Base-by-base conservation (phyloP, 2,888 invertebrate species). In the Mesoligia furuncula region DNA sequence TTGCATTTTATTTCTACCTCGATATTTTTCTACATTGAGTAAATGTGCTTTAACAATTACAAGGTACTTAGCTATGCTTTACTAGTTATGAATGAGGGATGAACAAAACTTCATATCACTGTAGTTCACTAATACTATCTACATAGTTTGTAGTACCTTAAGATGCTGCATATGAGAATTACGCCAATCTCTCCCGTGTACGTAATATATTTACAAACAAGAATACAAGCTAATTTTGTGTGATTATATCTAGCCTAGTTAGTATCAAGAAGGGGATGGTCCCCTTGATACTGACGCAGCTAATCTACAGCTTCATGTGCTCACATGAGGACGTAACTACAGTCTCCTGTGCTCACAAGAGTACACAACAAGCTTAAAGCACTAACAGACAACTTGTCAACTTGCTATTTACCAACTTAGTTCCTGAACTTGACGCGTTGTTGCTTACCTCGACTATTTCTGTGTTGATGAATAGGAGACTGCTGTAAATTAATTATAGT, bases 351-450 rank as follows among this genome's bases (percentile, higher is more conserved):
- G 80, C 27, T 42, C 76, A 59, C 31, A 31, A 15, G 51, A 31
- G 31, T 9, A 31, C 31, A 54, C 36, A 59, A 77, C 31, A 45
- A 66, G 59, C 24, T 79, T 17, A 3, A 11, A 36, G 36, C 24
- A 45, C 27, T 27, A 42, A 76, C 65, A 66, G n/a, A 36, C 36
- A 2, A 39, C 62, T 73, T 72, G 54, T 7, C 51, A 66, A 36
- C 27, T 59, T 42, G 57, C n/a, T 59, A 31, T 76, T 27, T 27
- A 51, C 42, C n/a, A 17, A 17, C 48, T 45, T 51, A 27, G 42
- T 36, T 66, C 39, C 42, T 59, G n/a, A 79, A 59, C n/a, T 81
- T 57, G 76, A 59, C 9, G n/a, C 3, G 8, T 17, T 48, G 48
- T 48, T 75, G n/a, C n/a, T 42, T 39, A 39, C 9, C 17, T 20